Base-by-base conservation (phyloP, 1,140 invertebrate genomes). In the Linepithema humile region DNA sequence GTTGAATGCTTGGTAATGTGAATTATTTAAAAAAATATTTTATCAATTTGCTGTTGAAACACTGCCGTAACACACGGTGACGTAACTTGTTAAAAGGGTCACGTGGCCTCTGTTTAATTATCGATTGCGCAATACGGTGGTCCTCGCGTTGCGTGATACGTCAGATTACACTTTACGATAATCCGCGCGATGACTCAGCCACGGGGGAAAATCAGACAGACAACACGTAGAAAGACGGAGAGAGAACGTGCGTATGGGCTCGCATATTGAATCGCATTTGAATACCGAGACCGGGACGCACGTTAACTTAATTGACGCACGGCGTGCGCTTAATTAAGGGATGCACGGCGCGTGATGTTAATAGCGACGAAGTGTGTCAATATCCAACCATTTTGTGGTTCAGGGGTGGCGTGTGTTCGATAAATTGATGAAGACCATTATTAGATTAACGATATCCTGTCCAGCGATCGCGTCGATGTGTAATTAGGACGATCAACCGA, bases 251-350 rank as follows among this genome's bases (percentile, higher is more conserved):
- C 17, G 32, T 17, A 29, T 64, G 26, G 9, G 45, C 26, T 77
- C 59, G 74, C 60, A 40, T 65, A 77, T 45, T 40, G 35, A 78
- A 53, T 67, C 62, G 35, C 64, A 23, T 67, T 45, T 67, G 15
- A 59, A 87, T 87, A 45, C 77, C 84, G 62, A 48, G 62, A 48
- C 67, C 62, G 45, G 38, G 57, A 38, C 57, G 74, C 50, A 15
- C 48, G 35, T 69, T 65, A 64, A 75, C 45, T 78, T 78, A 80
- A 80, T 80, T 55, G 48, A 69, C n/a, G 48, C 64, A 55, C 75
- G 64, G 64, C 64, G 64, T 80, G 64, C 64, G n/a, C 64, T 80
- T 80, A 80, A 80, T 80, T 80, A 80, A 80, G 75, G 64, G 48
- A 70, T 80, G 35, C 23, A 35, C 48, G 23, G 64, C 75, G 65